Evolutionary conservation across 2,113 vertebrate species (phyloP).

Genomic region (Lampris megalopsis): DNA sequence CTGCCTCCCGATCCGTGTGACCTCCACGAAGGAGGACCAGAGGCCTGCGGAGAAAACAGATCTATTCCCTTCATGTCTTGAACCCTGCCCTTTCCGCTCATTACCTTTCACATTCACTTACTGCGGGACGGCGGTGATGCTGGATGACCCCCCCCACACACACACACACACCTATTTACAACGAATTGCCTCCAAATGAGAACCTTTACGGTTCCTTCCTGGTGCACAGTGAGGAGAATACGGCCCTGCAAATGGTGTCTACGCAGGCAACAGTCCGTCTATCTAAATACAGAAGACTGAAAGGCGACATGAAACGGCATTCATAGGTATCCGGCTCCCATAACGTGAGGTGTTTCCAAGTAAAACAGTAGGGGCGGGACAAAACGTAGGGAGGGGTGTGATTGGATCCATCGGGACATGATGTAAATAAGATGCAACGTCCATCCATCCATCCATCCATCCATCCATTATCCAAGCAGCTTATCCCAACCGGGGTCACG

Average conservation of each 20-base stretch:
- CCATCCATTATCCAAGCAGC: too few species aligned
- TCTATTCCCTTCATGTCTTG: slow-evolving; percentile 65
- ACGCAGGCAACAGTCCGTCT: slow-evolving; percentile 12
- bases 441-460: too few species aligned
- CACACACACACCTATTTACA: slow-evolving; percentile 7
- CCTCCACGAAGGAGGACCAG: slow-evolving; percentile 48
- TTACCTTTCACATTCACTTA: slow-evolving; percentile 71
- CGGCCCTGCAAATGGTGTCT: slow-evolving; percentile 19
- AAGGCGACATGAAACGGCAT: too few species aligned
- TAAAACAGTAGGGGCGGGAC: too few species aligned
- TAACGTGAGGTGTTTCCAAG: too few species aligned
- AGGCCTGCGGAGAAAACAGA: slow-evolving; percentile 71
- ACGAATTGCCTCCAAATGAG: slow-evolving; percentile 15
- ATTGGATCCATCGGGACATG: too few species aligned
- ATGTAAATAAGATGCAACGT: too few species aligned
- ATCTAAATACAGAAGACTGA: too few species aligned
- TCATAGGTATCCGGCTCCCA: too few species aligned
- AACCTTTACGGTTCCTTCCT: slow-evolving; percentile 15
- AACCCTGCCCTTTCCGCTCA: slow-evolving; percentile 68
- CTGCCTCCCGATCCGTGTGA: slow-evolving; percentile 62
- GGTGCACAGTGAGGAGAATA: slow-evolving; percentile 26
- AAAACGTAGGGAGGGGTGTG: too few species aligned
- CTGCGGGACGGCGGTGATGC: slow-evolving; percentile 33
- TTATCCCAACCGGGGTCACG: too few species aligned
- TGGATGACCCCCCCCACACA: slow-evolving; percentile 34